These are phyloP conservation scores for Chlamydotis undulata DNA, from an alignment of 2,113 vertebrate genomes.

Conservation along the genomic window DNA sequence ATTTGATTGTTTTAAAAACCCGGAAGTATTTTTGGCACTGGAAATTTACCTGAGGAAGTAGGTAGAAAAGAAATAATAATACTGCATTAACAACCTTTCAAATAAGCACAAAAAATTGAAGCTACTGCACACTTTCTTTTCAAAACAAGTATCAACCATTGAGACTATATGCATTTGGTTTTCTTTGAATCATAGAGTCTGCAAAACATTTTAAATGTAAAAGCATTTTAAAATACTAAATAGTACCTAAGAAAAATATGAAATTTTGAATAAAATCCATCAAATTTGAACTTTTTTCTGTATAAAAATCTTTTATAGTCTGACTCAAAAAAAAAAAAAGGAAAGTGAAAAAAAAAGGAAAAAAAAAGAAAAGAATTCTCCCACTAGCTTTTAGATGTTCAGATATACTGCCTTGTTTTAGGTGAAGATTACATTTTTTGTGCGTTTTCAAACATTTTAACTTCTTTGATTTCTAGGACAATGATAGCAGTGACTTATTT, in stretches of 20 bases:
- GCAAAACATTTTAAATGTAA: neutral
- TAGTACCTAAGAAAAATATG: neutral
- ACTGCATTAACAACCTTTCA: neutral
- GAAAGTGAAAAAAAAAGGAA: rapidly evolving
- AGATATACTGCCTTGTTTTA: neutral
- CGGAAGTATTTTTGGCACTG: neutral
- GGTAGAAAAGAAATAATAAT: neutral
- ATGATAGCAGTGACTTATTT: neutral
- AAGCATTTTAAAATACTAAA: neutral
- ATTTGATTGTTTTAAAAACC: neutral
- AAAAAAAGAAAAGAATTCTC: neutral
- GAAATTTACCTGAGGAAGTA: neutral
- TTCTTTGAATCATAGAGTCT: neutral
- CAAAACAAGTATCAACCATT: neutral
- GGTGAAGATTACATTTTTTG: neutral
- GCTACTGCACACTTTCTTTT: neutral
- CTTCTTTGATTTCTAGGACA: neutral
- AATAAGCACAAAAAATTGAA: neutral
- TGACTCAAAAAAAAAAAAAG: neutral
- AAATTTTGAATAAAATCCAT: neutral
- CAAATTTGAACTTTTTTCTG: neutral
- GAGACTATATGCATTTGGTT: neutral
- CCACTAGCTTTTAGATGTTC: neutral
- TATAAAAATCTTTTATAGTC: neutral
- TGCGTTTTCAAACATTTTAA: neutral